Base-by-base conservation (phyloP, 2,888 invertebrate species). In the Caenorhabditis sp. region DNA sequence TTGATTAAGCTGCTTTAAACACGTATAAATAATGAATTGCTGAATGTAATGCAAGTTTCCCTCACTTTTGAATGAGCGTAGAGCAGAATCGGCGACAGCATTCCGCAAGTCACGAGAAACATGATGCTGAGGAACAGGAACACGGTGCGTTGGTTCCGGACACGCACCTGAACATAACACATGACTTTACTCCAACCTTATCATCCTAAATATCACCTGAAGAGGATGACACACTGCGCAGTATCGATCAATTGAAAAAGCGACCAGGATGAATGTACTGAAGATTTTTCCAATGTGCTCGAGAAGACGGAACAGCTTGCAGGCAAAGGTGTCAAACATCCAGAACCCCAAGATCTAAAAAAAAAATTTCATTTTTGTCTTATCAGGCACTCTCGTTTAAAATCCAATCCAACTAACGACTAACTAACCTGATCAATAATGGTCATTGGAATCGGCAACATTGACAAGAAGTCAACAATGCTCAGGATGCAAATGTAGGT, bases 261-360 rank as follows among this genome's bases (percentile, higher is more conserved):
- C 87, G 3, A 87, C 87, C 5, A 88, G 83, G 13, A 88, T 85
- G 69, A 88, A 88, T 9, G 87, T 88, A 44, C 87, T 87, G 82
- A 77, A 80, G 32, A 88, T 82, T 50, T 88, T 82, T n/a, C 90
- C 90, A 18, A 90, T 90, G 65, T 90, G 90, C 67, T 91, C 91
- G 50, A 91, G 55, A 15, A 89, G 83, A 22, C 90, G 86, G 93
- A 91, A 91, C 20, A 91, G 53, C 68, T 91, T 91, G 84, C 91
- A 91, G n/a, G 87, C 87, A 50, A 86, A 87, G 0, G 91, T 90
- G 28, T 90, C 91, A 64, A 91, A 91, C 87, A 90, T 90, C 91
- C 91, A 91, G 70, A 91, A 90, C n/a, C 91, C 91, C 24, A 91
- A 88, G 37, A 90, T 83, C 88, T 90, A 74, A 65, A 87, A 83